phyloP scores from a whole-genome alignment of 2,797 vertebrate species.

The Rhinogobio ventralis region DNA sequence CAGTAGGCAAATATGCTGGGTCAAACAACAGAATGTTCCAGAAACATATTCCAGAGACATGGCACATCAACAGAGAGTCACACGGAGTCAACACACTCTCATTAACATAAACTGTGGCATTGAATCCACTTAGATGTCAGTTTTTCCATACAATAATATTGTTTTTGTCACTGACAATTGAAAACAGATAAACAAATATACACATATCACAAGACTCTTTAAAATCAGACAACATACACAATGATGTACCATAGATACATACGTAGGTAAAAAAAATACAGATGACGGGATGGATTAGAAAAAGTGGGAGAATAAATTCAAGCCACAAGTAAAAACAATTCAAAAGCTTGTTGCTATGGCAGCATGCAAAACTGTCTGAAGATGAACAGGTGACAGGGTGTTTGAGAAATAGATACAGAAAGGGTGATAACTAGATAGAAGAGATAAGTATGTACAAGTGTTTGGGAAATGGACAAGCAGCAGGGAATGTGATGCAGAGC shows the following conservation, averaged over 20 bases:
- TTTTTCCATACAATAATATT: constrained; percentile 10
- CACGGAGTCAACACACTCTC: constrained; percentile 26
- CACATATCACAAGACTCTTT: not conserved
- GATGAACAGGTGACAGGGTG: constrained; percentile 33
- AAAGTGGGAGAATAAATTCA: not conserved
- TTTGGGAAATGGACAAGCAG: not conserved
- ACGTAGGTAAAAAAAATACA: not conserved
- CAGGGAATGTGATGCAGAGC: constrained; percentile 17
- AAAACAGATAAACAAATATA: constrained; percentile 8
- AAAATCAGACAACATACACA: constrained; percentile 10
- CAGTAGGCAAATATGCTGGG: constrained; percentile 40
- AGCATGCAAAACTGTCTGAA: constrained; percentile 46
- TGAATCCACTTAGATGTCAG: constrained; percentile 3
- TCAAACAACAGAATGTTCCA: constrained; percentile 46
- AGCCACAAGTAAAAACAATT: constrained; percentile 24
- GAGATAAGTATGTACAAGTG: not conserved
- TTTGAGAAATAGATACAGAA: not conserved
- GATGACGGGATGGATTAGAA: not conserved
- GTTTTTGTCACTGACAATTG: not conserved
- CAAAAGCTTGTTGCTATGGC: constrained; percentile 52
- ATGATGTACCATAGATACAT: not conserved
- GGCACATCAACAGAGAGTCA: constrained; percentile 26
- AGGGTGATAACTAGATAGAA: not conserved
- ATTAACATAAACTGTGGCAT: constrained; percentile 21
- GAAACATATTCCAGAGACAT: constrained; percentile 33